Base-by-base conservation (phyloP, 1,140 invertebrate genomes). In the Microplitis mediator region DNA sequence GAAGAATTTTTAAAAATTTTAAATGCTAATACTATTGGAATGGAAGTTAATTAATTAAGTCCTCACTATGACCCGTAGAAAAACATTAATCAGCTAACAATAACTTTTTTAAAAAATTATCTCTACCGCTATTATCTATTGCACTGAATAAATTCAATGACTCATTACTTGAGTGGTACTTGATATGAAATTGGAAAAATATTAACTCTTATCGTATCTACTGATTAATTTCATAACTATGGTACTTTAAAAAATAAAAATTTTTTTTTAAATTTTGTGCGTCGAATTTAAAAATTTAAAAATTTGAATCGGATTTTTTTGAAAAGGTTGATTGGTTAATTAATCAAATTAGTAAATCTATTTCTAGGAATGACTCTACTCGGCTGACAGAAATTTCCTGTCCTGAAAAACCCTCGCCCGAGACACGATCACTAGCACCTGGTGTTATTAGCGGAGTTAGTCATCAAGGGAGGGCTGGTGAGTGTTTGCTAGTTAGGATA, bases 401-500 rank as follows among this genome's bases (percentile, higher is more conserved):
- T 14, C 52, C 16, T 14, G 9, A 16, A 23, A 31, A 58, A 5
- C 54, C 52, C 31, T 61, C 23, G 58, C 68, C 34, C 35, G 9
- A 13, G 23, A 23, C 23, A 23, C 23, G 23, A 23, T 23, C 35
- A 63, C 58, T 71, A 63, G 36, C 45, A 71, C 61, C 69, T 16
- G 60, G 60, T 54, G 45, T 63, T 62, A 68, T 68, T 67, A 54
- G 70, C 56, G 52, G 9, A 36, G 52, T 71, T 71, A 63, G 58
- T 71, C 58, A 62, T 71, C 31, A 36, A 76, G 72, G 81, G 76
- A 80, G 80, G 75, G 73, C 78, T 74, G 76, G 76, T 78, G 80
- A 75, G 77, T 77, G 76, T 75, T 81, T 77, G 80, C 81, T 85
- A 84, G 83, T 86, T 85, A 82, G 86, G 83, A 79, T 86, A 87